A percentile compares a stretch with the other conserved stretches of the same genome.
These are phyloP conservation scores for Betta splendens DNA, from an alignment of 2,797 vertebrate species.

Conservation along the genomic window DNA sequence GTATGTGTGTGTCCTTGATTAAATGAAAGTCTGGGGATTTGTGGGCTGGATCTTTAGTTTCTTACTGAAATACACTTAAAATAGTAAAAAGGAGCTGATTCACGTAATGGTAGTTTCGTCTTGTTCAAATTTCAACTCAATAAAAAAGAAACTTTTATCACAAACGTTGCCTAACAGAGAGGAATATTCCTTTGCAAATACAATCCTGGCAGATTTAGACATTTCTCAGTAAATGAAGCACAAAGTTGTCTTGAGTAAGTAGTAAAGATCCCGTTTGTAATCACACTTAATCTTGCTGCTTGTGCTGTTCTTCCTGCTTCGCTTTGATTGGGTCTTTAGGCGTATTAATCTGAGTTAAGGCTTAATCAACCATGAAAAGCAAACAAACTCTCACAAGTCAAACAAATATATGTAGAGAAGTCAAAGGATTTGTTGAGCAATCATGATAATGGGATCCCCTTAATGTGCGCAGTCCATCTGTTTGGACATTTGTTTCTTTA, in stretches of 20 bases:
- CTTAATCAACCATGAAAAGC: slow-evolving; percentile 12
- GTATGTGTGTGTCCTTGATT: slow-evolving; percentile 11
- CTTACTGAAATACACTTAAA: slow-evolving; percentile 19
- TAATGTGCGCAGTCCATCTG: slow-evolving; percentile 1
- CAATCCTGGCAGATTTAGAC: neutral
- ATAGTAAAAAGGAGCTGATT: no score
- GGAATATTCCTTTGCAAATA: no score
- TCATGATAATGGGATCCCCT: slow-evolving; percentile 13
- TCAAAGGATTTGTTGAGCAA: slow-evolving; percentile 25
- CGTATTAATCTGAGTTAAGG: no score
- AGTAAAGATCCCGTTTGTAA: slow-evolving; percentile 21
- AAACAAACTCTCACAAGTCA: slow-evolving; percentile 8
- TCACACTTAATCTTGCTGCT: slow-evolving; percentile 22
- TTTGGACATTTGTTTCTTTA: slow-evolving; percentile 3
- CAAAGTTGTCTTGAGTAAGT: slow-evolving; percentile 5
- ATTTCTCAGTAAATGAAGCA: slow-evolving; percentile 1
- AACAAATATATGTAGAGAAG: slow-evolving; percentile 6
- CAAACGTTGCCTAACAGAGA: no score
- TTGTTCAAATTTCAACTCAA: no score
- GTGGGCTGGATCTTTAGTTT: slow-evolving; percentile 29
- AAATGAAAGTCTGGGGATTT: slow-evolving; percentile 37
- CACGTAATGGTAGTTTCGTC: no score
- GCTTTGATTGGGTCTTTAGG: slow-evolving; percentile 4
- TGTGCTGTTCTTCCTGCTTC: slow-evolving; percentile 1
- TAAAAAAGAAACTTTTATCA: no score